phyloP scores from a whole-genome alignment of 37 sponge, comb jelly and placozoan species.

The Geodia barretti region DNA sequence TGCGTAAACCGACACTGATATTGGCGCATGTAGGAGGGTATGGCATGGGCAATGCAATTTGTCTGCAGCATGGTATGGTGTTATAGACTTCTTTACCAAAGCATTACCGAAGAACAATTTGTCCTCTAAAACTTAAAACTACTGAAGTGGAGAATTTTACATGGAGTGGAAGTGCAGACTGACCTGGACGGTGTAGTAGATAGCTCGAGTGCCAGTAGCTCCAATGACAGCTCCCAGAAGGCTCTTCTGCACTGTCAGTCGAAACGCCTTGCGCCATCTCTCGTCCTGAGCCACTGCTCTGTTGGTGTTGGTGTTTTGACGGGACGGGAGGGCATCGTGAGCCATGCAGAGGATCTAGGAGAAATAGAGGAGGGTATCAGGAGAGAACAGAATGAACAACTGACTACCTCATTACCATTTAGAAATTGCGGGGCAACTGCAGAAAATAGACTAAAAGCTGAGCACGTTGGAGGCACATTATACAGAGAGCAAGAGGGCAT shows the following conservation, averaged over 20 bases:
- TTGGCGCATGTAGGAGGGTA: too few species aligned
- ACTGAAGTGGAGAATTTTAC: not conserved
- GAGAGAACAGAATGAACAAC: not conserved
- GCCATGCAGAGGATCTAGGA: conserved; percentile 59
- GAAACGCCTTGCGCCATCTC: conserved; percentile 59
- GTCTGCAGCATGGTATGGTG: not conserved
- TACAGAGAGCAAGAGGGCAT: not conserved
- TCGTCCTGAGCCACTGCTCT: not conserved
- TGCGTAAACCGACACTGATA: too few species aligned
- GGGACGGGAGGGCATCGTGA: conserved; percentile 28
- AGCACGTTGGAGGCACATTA: too few species aligned
- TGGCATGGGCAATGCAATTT: not conserved
- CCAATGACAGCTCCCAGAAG: conserved; percentile 53
- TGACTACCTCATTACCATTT: too few species aligned
- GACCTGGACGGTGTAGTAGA: conserved; percentile 60
- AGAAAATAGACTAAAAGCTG: not conserved
- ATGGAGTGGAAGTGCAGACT: not conserved
- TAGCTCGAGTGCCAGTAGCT: conserved; percentile 72
- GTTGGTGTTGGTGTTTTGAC: too few species aligned
- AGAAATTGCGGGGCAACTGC: not conserved
- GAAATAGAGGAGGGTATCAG: not conserved
- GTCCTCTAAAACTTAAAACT: not conserved
- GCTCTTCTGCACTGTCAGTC: conserved; percentile 57
- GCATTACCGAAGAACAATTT: not conserved
- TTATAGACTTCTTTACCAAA: not conserved